phyloP scores from a whole-genome alignment of 2,113 vertebrate species.

The Damaliscus lunatus region DNA sequence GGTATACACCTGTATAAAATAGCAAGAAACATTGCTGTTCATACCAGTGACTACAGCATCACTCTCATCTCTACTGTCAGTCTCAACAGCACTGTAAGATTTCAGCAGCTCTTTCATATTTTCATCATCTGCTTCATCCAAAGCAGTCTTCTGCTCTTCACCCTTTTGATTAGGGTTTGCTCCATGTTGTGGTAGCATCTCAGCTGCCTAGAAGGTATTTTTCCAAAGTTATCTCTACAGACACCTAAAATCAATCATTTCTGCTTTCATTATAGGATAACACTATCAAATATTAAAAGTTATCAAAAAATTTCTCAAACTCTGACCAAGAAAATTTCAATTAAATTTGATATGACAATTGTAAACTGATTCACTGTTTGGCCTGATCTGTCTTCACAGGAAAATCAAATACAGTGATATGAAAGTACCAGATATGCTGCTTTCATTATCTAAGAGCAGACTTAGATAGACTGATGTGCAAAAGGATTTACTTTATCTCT shows the following conservation, averaged over 20 bases:
- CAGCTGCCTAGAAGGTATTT: conserved; percentile 78
- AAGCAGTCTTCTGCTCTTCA: conserved; percentile 76
- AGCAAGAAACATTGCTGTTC: not conserved
- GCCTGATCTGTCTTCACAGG: not conserved
- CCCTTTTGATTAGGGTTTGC: conserved; percentile 80
- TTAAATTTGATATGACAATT: not conserved
- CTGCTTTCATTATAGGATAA: not conserved
- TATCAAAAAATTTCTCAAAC: not conserved
- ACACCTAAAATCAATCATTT: conserved; percentile 30
- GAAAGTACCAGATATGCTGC: not conserved
- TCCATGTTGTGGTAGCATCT: conserved; percentile 85
- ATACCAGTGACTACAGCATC: conserved; percentile 58
- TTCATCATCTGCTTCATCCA: conserved; percentile 77
- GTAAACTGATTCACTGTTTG: not conserved
- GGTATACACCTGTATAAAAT: not conserved
- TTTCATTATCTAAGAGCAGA: not conserved
- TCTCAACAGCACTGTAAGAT: conserved; percentile 36
- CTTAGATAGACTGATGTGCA: not conserved
- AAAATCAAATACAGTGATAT: not conserved
- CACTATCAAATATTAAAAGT: not conserved
- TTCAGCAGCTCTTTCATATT: conserved; percentile 83
- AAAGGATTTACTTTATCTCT: not conserved
- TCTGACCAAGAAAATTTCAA: not conserved
- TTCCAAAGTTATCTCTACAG: conserved; percentile 29
- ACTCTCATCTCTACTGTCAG: not conserved